phyloP scores from a whole-genome alignment of 2,797 vertebrate species.

The Ciconia nigra region DNA sequence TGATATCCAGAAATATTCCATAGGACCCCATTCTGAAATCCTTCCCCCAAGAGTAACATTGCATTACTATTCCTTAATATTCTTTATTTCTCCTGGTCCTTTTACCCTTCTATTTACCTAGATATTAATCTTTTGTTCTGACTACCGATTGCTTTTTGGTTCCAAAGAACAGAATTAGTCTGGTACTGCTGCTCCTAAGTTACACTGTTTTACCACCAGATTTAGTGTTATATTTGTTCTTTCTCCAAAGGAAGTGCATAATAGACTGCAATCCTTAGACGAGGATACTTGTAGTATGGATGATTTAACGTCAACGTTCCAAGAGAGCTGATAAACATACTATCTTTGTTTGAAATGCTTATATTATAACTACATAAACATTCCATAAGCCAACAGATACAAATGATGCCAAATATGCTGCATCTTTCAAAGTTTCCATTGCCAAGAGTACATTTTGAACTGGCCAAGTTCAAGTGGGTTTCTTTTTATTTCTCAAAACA shows the following conservation, averaged over 20 bases:
- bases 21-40: background rate
- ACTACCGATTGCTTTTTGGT: background rate
- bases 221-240: background rate
- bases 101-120: background rate
- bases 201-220: background rate
- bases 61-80: background rate
- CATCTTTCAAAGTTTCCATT: background rate
- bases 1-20: background rate
- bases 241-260: background rate
- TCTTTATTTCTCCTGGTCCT: background rate
- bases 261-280: background rate
- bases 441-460: slow-evolving; percentile 4
- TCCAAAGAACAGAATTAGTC: background rate
- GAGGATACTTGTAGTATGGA: background rate
- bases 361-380: background rate
- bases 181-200: background rate
- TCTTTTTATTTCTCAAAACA: background rate
- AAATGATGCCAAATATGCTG: background rate
- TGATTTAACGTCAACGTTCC: background rate
- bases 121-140: background rate
- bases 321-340: background rate
- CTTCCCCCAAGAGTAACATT: background rate
- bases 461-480: background rate
- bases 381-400: background rate
- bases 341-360: background rate